Conservation (phyloP, 2,113 vertebrate genomes). For the Phrynosoma blainvillii region DNA sequence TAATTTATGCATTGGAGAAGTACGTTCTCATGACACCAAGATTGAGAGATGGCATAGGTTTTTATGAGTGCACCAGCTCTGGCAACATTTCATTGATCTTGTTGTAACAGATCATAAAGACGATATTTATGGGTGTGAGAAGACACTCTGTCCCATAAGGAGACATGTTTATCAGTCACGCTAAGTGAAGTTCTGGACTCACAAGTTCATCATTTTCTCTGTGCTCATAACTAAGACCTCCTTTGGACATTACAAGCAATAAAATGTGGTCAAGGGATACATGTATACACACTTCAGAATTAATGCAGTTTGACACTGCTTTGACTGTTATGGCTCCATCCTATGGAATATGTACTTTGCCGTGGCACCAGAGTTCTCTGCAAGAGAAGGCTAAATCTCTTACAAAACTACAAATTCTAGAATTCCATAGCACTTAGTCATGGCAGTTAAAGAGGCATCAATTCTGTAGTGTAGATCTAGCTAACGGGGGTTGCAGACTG, state of each 20-base stretch:
- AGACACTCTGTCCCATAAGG: neutral
- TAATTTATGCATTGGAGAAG: conserved; percentile 1
- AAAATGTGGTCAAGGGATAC: neutral
- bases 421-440: no score
- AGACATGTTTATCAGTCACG: neutral
- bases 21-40: neutral
- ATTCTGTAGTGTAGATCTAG: no score
- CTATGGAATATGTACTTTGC: no score
- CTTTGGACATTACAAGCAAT: neutral
- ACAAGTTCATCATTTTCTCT: neutral
- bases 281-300: no score
- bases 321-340: no score
- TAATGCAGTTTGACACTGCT: no score
- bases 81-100: neutral
- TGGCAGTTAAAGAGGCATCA: no score
- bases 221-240: neutral
- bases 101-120: neutral
- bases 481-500: no score
- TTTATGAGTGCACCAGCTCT: neutral
- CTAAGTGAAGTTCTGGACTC: neutral
- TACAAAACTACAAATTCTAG: no score
- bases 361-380: no score
- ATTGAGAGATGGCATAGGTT: neutral
- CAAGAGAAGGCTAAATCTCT: no score
- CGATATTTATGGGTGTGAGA: neutral